Percentiles rank a stretch among this genome's conserved stretches.
Evolutionary conservation across 1,140 invertebrate species (phyloP).

Genomic region (Listronotus oregonensis): DNA sequence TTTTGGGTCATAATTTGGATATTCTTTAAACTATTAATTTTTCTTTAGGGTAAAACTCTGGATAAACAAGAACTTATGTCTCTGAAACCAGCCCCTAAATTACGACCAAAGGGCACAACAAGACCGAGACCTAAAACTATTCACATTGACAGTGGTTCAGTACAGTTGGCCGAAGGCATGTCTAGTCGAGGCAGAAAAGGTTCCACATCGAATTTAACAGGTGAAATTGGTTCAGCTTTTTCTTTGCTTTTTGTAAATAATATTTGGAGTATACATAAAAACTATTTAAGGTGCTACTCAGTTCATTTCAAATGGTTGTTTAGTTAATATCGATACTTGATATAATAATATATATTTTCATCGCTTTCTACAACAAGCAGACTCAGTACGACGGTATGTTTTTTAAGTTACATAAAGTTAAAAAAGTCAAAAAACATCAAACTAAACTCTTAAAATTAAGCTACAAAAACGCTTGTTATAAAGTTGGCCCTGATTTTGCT

Average conservation of each 20-base stretch:
- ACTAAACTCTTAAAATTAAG: too few species aligned
- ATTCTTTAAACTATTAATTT: conserved; percentile 6
- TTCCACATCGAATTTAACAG: conserved; percentile 79
- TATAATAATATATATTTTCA: too few species aligned
- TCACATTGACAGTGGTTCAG: conserved; percentile 79
- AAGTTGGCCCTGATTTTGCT: too few species aligned
- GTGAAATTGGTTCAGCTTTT: conserved; percentile 57
- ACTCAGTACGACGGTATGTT: too few species aligned
- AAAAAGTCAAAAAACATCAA: too few species aligned
- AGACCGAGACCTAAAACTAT: conserved; percentile 85
- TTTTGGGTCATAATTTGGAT: neutral
- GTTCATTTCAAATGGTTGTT: too few species aligned
- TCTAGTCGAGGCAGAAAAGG: conserved; percentile 79
- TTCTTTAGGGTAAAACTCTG: conserved; percentile 71
- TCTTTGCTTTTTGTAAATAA: conserved; percentile 37
- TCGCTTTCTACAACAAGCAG: too few species aligned
- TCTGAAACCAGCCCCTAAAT: conserved; percentile 64
- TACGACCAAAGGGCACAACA: conserved; percentile 63
- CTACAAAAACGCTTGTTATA: too few species aligned
- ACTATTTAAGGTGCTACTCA: too few species aligned
- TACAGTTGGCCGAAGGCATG: conserved; percentile 74
- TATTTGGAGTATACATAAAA: too few species aligned
- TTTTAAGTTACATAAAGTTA: too few species aligned
- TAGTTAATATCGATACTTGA: too few species aligned
- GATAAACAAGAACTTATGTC: conserved; percentile 73